Evolutionary conservation across 2,888 invertebrate genomes (phyloP), one percentile per base, ranked within the genome.

Genomic region (Trissolcus japonicus): DNA sequence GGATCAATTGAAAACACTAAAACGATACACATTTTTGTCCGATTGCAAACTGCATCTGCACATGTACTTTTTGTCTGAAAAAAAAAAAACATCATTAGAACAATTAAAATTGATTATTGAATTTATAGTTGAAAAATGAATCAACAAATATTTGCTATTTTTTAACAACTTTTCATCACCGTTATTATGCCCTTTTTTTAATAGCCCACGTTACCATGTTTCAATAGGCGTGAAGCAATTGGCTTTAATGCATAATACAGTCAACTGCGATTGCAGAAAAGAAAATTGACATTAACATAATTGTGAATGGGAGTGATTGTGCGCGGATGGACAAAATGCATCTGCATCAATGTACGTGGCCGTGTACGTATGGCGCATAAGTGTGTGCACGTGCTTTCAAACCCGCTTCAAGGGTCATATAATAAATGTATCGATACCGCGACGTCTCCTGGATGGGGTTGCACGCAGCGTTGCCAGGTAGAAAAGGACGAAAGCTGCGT

Each of bases 371-470:
- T 19, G 14, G 51, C 13, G 40, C 14, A n/a, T 55, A 14, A 16
- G 41, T 43, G 43, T 59, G 25, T 54, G 53, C 16, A 6, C 11
- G 51, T 29, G 51, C 16, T 21, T 54, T 35, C 21, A 19, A 25
- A 55, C 25, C 41, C 60, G 50, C 55, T 53, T 53, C 67, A 62
- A 74, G 67, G 67, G 74, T 74, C 65, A 43, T 53, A 46, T 76
- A 71, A 76, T 76, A 71, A 76, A 76, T 71, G 76, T 76, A 76
- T 76, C 71, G 76, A 71, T 76, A 76, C 66, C 48, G 68, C 63
- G 43, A 35, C 60, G 60, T 16, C 35, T 53, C 40, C 62, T 62
- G 51, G 61, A 65, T 43, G 66, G 71, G 76, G 76, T 66, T 66
- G 73, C 66, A 56, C 65, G 60, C 73, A 60, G 54, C 65, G 40